Base-by-base conservation (phyloP, 2,797 vertebrate genomes). In the Sarcoramphus papa region DNA sequence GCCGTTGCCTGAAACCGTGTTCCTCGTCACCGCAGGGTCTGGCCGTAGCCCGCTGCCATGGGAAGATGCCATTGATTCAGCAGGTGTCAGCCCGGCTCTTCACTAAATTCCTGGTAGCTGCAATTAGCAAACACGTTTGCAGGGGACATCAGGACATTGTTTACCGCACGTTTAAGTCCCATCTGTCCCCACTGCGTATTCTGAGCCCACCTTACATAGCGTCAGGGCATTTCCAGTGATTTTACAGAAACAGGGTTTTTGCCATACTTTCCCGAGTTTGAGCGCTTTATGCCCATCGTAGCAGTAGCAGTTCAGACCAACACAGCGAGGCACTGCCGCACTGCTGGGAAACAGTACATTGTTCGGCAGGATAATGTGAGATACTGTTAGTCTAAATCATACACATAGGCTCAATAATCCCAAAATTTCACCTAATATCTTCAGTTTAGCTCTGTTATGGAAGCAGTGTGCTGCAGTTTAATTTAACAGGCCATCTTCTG, bases 321-420 rank as follows among this genome's bases (percentile, higher is more conserved):
- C 5, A 2, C 18, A 7, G 6, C 2, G 1, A 68, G 65, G 57
- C 41, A 7, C 4, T 1, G 33, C 84, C 7, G 3, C 1, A 14
- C 59, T 33, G 59, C 67, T 13, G 75, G 60, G 43, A 24, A 40
- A 30, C n/a, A 3, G 21, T 5, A 6, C 4, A 0, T 6, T 9
- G 43, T 10, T 43, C 2, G 2, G 25, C 20, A 31, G 67, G 43
- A 9, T 6, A 51, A 59, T 3, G 1, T 2, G 8, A 31, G 33
- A 5, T 21, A 4, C 33, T 2, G 1, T 4, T 11, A n/a, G 28
- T 17, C 69, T 59, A 28, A 67, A 24, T 23, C 68, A 17, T 4
- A 17, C 0, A 0, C 37, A 5, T 1, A 6, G 27, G 53, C 68
- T 37, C 47, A 45, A 2, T 16, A 43, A 50, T 16, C 79, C 69